A percentile compares a stretch with the other conserved stretches of the same genome.
These are phyloP conservation scores for Chirona hameri DNA, from an alignment of 2,888 invertebrate species.

Conservation along the genomic window DNA sequence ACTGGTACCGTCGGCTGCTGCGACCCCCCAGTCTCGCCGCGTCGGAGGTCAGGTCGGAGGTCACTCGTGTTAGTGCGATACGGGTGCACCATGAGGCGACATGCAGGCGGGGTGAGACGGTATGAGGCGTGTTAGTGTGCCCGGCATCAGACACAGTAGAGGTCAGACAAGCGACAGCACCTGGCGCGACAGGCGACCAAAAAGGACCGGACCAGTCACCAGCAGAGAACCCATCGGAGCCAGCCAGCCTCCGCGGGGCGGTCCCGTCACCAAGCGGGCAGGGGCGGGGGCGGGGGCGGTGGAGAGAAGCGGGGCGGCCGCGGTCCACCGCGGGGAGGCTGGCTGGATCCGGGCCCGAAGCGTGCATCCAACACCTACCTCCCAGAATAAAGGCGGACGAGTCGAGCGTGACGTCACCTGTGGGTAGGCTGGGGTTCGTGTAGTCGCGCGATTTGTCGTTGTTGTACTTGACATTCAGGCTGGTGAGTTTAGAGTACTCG, in stretches of 20 bases:
- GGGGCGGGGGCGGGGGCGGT: not conserved
- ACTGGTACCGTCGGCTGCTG: no score
- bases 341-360: not conserved
- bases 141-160: no score
- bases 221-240: not conserved
- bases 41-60: no score
- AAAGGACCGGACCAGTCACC: no score
- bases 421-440: constrained; percentile 96
- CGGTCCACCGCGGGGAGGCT: not conserved
- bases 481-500: constrained; percentile 97
- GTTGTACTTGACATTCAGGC: constrained; percentile 98
- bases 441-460: constrained; percentile 99
- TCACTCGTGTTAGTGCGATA: no score
- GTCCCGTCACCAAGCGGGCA: not conserved
- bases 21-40: no score
- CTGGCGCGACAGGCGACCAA: no score
- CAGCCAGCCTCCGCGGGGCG: not conserved
- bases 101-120: no score
- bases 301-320: not conserved
- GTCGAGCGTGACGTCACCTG: constrained; percentile 70
- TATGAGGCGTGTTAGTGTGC: no score
- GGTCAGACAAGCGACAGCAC: no score
- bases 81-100: no score
- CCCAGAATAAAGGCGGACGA: constrained; percentile 49
- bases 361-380: constrained; percentile 36